A percentile compares a stretch with the other conserved stretches of the same genome.
phyloP scores from a whole-genome alignment of 2,888 invertebrate species.

The Xestia c-nigrum region DNA sequence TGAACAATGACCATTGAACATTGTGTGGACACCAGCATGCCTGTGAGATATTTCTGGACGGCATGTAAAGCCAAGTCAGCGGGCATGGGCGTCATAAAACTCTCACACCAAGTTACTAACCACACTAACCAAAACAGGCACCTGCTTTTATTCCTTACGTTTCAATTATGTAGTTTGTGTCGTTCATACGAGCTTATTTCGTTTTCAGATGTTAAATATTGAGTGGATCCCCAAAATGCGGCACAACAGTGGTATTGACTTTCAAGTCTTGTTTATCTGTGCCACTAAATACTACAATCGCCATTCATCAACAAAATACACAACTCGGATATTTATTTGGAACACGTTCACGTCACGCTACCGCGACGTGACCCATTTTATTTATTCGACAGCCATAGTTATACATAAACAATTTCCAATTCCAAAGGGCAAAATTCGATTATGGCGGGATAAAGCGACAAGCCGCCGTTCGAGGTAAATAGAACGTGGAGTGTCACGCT shows the following conservation, averaged over 20 bases:
- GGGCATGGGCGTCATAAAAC: no score
- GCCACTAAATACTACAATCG: constrained; percentile 24
- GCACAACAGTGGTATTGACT: not conserved
- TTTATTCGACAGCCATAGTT: constrained; percentile 63
- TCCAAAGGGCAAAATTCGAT: constrained; percentile 74
- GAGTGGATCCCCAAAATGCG: not conserved
- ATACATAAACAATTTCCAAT: constrained; percentile 74
- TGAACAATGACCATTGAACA: no score
- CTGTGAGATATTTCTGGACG: no score
- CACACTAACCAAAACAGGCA: not conserved
- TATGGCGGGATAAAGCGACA: constrained; percentile 72
- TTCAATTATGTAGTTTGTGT: not conserved
- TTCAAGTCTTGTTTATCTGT: not conserved
- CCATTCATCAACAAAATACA: constrained; percentile 51
- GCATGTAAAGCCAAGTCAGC: no score
- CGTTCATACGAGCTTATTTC: not conserved
- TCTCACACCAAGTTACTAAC: no score
- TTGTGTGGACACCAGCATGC: no score
- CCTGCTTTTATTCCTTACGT: not conserved
- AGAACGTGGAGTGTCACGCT: constrained; percentile 48
- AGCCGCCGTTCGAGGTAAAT: constrained; percentile 54
- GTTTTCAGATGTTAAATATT: not conserved
- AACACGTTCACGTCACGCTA: constrained; percentile 58
- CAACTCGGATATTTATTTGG: constrained; percentile 55
- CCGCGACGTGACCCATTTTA: constrained; percentile 63